Evolutionary conservation across 2,888 invertebrate species (phyloP).

Genomic region (Ditula angustiorana): DNA sequence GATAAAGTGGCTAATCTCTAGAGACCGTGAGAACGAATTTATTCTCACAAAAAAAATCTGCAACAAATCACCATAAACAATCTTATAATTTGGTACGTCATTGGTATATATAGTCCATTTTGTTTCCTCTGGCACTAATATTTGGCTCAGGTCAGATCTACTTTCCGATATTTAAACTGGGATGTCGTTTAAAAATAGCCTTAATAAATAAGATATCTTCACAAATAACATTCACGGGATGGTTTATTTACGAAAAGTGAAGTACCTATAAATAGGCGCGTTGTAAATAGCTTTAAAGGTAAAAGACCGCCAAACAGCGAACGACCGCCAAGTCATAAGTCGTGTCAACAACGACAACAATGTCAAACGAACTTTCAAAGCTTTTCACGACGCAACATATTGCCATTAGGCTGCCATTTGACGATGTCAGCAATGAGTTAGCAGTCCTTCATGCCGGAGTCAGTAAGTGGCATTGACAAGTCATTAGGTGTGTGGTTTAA

Average conservation of each 20-base stretch:
- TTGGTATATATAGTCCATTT: too few relatives aligned
- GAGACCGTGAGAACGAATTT: conserved; percentile 32
- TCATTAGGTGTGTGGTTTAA: conserved; percentile 28
- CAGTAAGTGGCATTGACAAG: conserved; percentile 26
- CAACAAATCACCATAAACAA: conserved; percentile 10
- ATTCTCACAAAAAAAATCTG: conserved; percentile 31
- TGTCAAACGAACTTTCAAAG: conserved; percentile 30
- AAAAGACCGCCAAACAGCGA: too few relatives aligned
- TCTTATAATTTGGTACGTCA: conserved; percentile 3
- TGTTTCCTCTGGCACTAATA: too few relatives aligned
- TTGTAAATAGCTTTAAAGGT: conserved; percentile 9
- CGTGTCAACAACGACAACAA: conserved; percentile 12
- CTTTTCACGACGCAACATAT: conserved; percentile 30
- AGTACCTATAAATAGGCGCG: conserved; percentile 2
- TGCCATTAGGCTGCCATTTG: conserved; percentile 36
- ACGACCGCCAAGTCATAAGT: conserved; percentile 18
- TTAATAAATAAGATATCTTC: not conserved
- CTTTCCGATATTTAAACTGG: conserved; percentile 6
- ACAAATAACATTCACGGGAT: not conserved
- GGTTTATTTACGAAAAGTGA: not conserved
- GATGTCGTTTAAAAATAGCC: not conserved
- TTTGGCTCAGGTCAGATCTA: conserved; percentile 7
- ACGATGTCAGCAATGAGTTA: conserved; percentile 27
- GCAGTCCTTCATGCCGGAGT: conserved; percentile 11
- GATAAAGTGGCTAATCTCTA: conserved; percentile 38